Evolutionary conservation across 53 echinoderm and acorn worm genomes (phyloP), one percentile per base, ranked within the genome.

Genomic region (Luidia sarsii): DNA sequence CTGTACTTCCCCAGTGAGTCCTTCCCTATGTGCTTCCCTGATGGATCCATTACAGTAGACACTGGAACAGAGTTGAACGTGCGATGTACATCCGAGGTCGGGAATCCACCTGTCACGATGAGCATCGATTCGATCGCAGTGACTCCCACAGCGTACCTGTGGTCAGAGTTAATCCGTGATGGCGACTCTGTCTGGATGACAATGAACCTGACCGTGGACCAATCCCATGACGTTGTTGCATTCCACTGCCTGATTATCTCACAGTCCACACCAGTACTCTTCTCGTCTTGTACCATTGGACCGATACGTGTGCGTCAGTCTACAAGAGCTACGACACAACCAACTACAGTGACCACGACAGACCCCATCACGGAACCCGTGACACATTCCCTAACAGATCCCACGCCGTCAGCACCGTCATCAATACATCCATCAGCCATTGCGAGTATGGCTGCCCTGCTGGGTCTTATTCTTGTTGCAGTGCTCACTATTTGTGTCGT

Each of bases 31-130:
- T 71, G 71, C 56, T 55, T 25, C 56, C 56, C 56, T 3, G 24
- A 36, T 71, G 71, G 56, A 56, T 49, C 71, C 54, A 39, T 70
- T 49, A 72, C 72, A 56, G 29, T 54, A 72, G 56, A 72, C 39
- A 25, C 8, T 37, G 72, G 72, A 3, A 55, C 72, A 72, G 31
- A 54, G 56, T 55, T 72, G 38, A 36, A 36, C 50, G 38, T 72
- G 72, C 21, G 0, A 15, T 72, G 72, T 56, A 11, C 72, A 72
- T 37, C 72, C 23, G 72, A 72, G 10, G 24, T 15, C 11, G 41
- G 56, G 20, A 15, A 39, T 16, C 39, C 24, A 4, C 0, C 39
- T 54, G 52, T 55, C 55, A 62, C 3, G 16, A 27, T 63, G 54
- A 18, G 2, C 24, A 1, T 59, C 18, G 3, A 15, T 33, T 63